Percentiles rank a stretch among this genome's conserved stretches.
phyloP scores from a whole-genome alignment of 2,888 invertebrate species.

The Pristionchus mayeri region DNA sequence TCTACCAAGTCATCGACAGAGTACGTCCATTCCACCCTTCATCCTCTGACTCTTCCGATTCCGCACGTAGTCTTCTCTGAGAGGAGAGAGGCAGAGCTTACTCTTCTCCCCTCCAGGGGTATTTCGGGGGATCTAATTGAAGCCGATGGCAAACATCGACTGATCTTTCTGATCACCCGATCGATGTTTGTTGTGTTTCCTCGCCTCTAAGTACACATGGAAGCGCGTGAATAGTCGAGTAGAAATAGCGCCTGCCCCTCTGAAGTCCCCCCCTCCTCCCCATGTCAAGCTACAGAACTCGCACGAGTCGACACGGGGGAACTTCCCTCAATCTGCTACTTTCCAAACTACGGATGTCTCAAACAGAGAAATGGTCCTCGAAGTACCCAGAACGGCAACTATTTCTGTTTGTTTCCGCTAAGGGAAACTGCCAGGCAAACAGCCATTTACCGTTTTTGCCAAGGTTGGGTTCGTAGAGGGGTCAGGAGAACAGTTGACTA shows the following conservation, averaged over 20 bases:
- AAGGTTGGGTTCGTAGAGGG: not conserved
- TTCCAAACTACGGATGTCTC: constrained; percentile 2
- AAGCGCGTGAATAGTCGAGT: constrained; percentile 30
- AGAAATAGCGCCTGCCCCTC: constrained; percentile 6
- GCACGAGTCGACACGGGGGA: not conserved
- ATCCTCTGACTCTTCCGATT: not conserved
- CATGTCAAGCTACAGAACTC: not conserved
- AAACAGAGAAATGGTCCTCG: not conserved
- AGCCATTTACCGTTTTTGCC: not conserved
- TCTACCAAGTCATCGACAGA: constrained; percentile 61
- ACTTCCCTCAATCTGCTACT: not conserved
- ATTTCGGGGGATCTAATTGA: not conserved
- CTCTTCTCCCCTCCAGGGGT: too few species aligned
- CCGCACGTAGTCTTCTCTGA: not conserved
- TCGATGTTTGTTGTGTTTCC: constrained; percentile 18
- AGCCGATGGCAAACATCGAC: not conserved
- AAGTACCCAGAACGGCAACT: constrained; percentile 3
- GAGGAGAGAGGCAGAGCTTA: not conserved
- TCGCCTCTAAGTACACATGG: not conserved
- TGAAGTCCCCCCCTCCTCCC: not conserved
- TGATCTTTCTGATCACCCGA: not conserved
- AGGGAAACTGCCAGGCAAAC: not conserved
- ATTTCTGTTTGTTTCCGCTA: not conserved
- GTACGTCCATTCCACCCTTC: not conserved
- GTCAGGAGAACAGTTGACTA: not conserved